Evolutionary conservation across 2,797 vertebrate genomes (phyloP), one percentile per base, ranked within the genome.

Genomic region (Arctocebus calabarensis): DNA sequence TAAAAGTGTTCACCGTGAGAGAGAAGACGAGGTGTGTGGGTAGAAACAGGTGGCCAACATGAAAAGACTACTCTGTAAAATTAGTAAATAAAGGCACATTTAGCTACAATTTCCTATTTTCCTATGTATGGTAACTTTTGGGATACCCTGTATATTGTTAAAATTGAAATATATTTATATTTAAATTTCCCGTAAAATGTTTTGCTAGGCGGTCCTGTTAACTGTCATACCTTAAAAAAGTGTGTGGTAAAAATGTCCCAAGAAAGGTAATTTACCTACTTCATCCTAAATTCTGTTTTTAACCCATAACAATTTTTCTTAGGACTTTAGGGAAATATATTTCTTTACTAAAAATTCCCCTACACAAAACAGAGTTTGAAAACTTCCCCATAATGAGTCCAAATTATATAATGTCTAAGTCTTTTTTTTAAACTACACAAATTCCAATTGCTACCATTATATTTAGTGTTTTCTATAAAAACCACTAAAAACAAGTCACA

Each of bases 231-330:
- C 27, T 78, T 77, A 73, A 90, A 23, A 43, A 64, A 91, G 3
- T n/a, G 90, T 11, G 90, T 3, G 16, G 70, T 55, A 94, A 79
- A 79, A 92, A 64, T 81, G 25, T 55, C 3, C 23, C 43, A 91
- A 78, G 13, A 17, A 77, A 85, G 68, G 25, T 52, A 73, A 94
- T 77, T 87, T 83, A 84, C 10, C 62, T 43, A 88, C 19, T 59
- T 81, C 78, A 40, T 85, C 40, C 34, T 91, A 75, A 94, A 89
- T 94, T 57, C 40, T 64, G 68, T 40, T 84, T 66, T 90, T 81
- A 77, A 83, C 4, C 10, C 52, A 22, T 88, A 66, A 52, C 2
- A 52, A 64, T 84, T 84, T 84, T 83, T 22, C 62, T 88, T n/a
- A 61, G 19, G 84, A n/a, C 25, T 64, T 87, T 55, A 70, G 55